A percentile compares a stretch with the other conserved stretches of the same genome.
phyloP scores from a whole-genome alignment of 2,888 invertebrate genomes.

The Nomada fucata region DNA sequence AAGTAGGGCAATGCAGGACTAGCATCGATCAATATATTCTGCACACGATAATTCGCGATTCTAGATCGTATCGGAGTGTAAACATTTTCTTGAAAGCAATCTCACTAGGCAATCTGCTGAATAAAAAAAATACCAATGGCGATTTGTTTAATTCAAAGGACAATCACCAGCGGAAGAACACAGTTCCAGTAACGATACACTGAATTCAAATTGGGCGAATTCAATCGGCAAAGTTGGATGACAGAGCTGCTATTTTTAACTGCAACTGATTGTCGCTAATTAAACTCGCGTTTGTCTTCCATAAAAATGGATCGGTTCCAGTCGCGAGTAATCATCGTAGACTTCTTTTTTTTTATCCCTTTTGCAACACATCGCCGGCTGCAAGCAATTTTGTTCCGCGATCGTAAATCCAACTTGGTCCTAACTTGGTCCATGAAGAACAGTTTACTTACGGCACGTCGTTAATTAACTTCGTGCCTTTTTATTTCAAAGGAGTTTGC shows the following conservation, averaged over 20 bases:
- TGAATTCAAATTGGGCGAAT: too few relatives aligned
- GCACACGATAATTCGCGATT: constrained; percentile 3
- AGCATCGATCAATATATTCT: constrained; percentile 64
- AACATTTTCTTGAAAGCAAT: background rate
- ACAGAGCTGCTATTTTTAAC: background rate
- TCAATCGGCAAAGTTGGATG: too few relatives aligned
- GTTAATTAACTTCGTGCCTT: background rate
- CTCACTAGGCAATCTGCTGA: background rate
- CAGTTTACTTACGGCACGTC: background rate
- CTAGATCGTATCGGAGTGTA: constrained; percentile 8
- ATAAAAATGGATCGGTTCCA: background rate
- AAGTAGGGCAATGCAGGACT: constrained; percentile 74
- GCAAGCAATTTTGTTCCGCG: constrained; percentile 13
- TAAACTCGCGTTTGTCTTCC: background rate
- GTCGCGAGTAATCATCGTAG: background rate
- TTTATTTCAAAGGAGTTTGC: too few relatives aligned
- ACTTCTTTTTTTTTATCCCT: background rate
- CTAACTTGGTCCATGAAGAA: background rate
- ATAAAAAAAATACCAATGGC: background rate
- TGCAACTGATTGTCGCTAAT: background rate
- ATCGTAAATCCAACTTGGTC: constrained; percentile 27
- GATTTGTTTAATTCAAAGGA: background rate
- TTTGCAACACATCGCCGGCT: background rate
- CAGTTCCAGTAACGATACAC: too few relatives aligned
- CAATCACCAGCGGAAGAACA: too few relatives aligned